phyloP scores from a whole-genome alignment of 2,797 vertebrate genomes.

The Prionace glauca region DNA sequence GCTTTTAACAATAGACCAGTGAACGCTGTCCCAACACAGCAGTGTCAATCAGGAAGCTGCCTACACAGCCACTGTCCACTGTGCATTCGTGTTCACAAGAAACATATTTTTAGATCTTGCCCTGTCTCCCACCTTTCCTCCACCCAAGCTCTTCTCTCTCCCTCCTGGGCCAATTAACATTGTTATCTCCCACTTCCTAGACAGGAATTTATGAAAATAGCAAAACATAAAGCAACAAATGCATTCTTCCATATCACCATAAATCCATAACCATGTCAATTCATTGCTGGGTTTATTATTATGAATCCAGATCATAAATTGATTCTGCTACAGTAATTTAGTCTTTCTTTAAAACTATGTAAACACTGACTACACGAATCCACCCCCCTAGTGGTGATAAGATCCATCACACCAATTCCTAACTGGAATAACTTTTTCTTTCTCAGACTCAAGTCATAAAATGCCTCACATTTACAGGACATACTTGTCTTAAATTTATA shows the following conservation, averaged over 20 bases:
- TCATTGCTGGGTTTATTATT: not conserved
- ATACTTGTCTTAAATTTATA: not conserved
- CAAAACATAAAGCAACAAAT: not conserved
- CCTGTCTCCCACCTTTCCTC: not conserved
- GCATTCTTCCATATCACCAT: not conserved
- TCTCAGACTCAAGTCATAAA: not conserved
- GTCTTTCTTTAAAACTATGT: not conserved
- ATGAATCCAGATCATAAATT: not conserved
- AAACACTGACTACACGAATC: not conserved
- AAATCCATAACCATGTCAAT: not conserved
- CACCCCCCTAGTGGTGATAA: not conserved
- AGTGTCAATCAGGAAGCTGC: not conserved
- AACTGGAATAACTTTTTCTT: not conserved
- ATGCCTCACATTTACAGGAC: not conserved
- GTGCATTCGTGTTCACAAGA: not conserved
- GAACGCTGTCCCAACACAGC: not conserved
- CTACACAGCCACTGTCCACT: not conserved
- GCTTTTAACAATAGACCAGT: not conserved
- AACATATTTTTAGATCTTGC: not conserved
- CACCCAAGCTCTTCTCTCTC: not conserved
- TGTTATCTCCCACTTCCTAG: not conserved
- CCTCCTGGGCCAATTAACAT: too few species aligned
- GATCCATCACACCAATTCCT: not conserved
- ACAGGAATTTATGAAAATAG: not conserved
- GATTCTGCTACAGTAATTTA: not conserved